Base-by-base conservation (phyloP, 2,797 vertebrate species). In the Acanthurus leucopareius region DNA sequence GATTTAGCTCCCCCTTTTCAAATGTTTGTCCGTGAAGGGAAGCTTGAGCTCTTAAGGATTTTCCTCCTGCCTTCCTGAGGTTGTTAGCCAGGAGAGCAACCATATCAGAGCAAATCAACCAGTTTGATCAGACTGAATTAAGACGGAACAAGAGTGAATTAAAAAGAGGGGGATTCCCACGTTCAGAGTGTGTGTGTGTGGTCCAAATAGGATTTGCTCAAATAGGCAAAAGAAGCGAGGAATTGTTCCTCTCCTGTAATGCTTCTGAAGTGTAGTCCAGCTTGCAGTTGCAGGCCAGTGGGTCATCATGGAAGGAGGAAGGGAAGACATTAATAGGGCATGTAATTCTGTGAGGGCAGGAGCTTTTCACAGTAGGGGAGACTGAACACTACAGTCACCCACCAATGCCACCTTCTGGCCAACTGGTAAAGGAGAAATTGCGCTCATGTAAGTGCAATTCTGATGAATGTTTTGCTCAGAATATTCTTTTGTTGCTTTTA, bases 381-480 rank as follows among this genome's bases (percentile, higher is more conserved):
- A 51, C 49, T 81, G 54, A 28, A 64, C 38, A 1, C 51, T 0
- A 40, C 83, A 63, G 49, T 20, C 47, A 5, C 77, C 22, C 79
- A 69, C 58, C 69, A 64, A 86, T 88, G 89, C 86, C 92, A 82
- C 84, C 92, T 83, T 25, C 69, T 91, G 92, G 83, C 11, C 40
- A 25, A 4, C 19, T 13, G 13, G 3, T 38, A 32, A 40, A 44
- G 17, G 38, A 48, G 38, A 11, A 49, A 10, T 2, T 62, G 16
- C n/a, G 42, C 3, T 68, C 17, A 53, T 56, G 11, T 35, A 14
- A 28, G 9, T 42, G n/a, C 13, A 38, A 52, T 57, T 64, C 6
- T 63, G 15, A 45, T 35, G 13, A 5, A 48, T 42, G 38, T 40
- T 52, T 13, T 60, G 28, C 10, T 74, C 19, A 28, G 28, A 28